These are phyloP conservation scores for Piezodorus guildinii DNA, from an alignment of 1,140 invertebrate genomes.

Conservation along the genomic window DNA sequence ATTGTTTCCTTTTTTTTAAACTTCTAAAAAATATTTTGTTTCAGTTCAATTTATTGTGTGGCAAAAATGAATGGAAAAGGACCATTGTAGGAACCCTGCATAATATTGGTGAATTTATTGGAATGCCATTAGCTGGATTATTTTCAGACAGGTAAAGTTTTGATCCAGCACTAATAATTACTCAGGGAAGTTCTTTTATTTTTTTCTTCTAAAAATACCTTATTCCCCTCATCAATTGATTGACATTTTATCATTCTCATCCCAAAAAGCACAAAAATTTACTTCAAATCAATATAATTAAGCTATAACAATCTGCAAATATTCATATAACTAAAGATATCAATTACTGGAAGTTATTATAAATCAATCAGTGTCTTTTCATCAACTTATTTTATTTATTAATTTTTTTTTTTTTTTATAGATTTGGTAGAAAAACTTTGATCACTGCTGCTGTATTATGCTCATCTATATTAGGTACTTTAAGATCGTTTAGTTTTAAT, in stretches of 20 bases:
- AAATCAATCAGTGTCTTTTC: neutral
- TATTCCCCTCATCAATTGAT: too few relatives aligned
- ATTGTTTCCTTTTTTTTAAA: too few relatives aligned
- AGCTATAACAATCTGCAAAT: too few relatives aligned
- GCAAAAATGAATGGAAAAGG: conserved; percentile 47
- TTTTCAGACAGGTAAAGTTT: conserved; percentile 43
- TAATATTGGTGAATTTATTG: conserved; percentile 46
- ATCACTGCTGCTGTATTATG: conserved; percentile 43
- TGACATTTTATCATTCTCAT: too few relatives aligned
- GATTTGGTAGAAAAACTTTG: conserved; percentile 47
- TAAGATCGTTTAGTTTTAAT: conserved; percentile 40
- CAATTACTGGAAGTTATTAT: neutral
- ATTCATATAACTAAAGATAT: too few relatives aligned
- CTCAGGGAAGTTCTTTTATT: too few relatives aligned
- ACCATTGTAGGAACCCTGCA: conserved; percentile 48
- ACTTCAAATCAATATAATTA: too few relatives aligned
- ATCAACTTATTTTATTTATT: neutral
- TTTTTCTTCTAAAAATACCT: too few relatives aligned
- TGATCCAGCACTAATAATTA: neutral
- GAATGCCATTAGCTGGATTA: conserved; percentile 43
- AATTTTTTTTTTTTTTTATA: too few relatives aligned
- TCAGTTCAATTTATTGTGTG: conserved; percentile 44
- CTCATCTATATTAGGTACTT: conserved; percentile 42
- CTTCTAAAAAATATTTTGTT: conserved; percentile 15
- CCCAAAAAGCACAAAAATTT: too few relatives aligned